Conservation (phyloP, 2,888 invertebrate genomes). For the Amphimallon solstitiale region DNA sequence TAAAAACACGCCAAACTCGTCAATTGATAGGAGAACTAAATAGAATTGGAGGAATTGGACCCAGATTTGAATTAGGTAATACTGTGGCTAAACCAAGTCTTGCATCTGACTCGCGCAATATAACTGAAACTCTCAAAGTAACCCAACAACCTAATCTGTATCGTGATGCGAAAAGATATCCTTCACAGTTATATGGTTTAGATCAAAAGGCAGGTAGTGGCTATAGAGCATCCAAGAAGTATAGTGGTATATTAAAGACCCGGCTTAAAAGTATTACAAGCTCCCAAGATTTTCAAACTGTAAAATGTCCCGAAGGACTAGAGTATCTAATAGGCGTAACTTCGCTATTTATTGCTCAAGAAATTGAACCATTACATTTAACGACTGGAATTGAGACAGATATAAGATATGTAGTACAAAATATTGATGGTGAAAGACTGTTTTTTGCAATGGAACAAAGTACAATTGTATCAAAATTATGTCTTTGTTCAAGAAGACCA, state of each 20-base stretch:
- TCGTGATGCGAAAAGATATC: no score
- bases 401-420: slow-evolving; percentile 14
- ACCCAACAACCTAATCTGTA: background rate
- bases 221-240: background rate
- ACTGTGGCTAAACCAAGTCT: background rate
- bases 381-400: background rate
- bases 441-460: slow-evolving; percentile 23
- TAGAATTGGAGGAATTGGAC: slow-evolving; percentile 5
- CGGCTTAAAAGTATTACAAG: no score
- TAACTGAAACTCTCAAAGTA: background rate
- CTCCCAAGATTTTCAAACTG: background rate
- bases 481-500: slow-evolving; percentile 18
- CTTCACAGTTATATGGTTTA: no score
- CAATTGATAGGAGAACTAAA: slow-evolving; percentile 14
- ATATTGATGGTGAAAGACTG: slow-evolving; percentile 17
- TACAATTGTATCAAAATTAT: slow-evolving; percentile 14
- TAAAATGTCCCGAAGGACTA: background rate
- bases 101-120: background rate
- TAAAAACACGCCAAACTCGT: slow-evolving; percentile 19
- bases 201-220: no score
- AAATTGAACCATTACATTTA: background rate
- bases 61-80: background rate
- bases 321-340: background rate
- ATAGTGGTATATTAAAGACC: background rate
- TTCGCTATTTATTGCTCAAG: slow-evolving; percentile 14